Evolutionary conservation across 1,140 invertebrate species (phyloP).

Genomic region (Campoletis sonorensis): DNA sequence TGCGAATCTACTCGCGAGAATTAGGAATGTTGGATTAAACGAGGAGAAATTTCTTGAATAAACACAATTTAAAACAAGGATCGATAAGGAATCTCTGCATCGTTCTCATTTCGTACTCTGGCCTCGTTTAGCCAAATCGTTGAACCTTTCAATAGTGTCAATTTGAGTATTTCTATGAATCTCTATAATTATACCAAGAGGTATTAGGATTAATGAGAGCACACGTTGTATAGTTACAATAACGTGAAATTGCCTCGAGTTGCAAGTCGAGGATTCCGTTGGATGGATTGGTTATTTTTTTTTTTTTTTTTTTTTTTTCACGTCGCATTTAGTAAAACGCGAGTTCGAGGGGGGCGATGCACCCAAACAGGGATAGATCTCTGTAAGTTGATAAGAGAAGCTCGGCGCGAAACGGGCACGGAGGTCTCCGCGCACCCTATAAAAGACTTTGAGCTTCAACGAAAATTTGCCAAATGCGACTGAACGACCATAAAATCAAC

Average conservation of each 20-base stretch:
- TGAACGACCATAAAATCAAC: neutral
- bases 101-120: neutral
- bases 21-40: neutral
- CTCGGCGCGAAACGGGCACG: neutral
- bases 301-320: neutral
- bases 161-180: neutral
- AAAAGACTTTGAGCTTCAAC: neutral
- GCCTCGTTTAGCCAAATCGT: conserved; percentile 3
- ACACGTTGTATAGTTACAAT: neutral
- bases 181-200: neutral
- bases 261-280: neutral
- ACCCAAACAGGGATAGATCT: neutral
- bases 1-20: no score
- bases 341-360: neutral
- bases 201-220: neutral
- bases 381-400: neutral
- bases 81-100: conserved; percentile 14
- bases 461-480: conserved; percentile 1
- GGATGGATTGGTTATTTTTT: no score
- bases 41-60: neutral
- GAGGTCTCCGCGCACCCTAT: neutral
- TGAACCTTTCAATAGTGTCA: conserved; percentile 2
- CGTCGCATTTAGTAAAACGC: conserved; percentile 3
- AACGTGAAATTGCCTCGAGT: conserved; percentile 7
- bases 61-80: neutral